Evolutionary conservation across 2,797 vertebrate genomes (phyloP).

Genomic region (Megalops cyprinoides): DNA sequence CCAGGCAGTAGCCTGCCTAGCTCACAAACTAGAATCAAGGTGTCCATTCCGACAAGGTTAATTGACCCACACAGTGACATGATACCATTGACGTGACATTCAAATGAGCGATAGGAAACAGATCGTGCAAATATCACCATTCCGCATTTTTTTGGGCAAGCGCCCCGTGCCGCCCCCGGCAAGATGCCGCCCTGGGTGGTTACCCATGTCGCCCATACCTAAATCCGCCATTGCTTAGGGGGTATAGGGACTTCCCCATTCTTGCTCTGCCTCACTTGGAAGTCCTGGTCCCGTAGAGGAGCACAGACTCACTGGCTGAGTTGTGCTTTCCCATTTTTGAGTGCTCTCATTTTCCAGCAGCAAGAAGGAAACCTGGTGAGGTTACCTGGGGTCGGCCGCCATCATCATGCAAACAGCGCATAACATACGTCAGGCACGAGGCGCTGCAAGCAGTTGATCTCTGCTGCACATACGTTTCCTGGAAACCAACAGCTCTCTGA

Average conservation of each 20-base stretch:
- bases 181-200: too few species aligned
- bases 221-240: too few species aligned
- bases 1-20: too few species aligned
- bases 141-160: too few species aligned
- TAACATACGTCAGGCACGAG: constrained; percentile 41
- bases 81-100: too few species aligned
- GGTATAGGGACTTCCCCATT: background rate
- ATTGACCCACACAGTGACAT: too few species aligned
- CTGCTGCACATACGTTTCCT: constrained; percentile 56
- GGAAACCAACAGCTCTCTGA: constrained; percentile 64
- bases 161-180: too few species aligned
- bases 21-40: too few species aligned
- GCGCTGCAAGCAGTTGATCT: background rate
- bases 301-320: constrained; percentile 41
- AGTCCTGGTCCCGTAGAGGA: background rate
- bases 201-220: too few species aligned
- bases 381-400: constrained; percentile 51
- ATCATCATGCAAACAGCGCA: constrained; percentile 30
- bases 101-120: too few species aligned
- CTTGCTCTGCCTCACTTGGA: background rate
- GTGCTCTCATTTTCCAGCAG: constrained; percentile 12
- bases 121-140: too few species aligned
- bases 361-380: constrained; percentile 55
- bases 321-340: constrained; percentile 29
- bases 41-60: too few species aligned